phyloP scores from a whole-genome alignment of 2,113 vertebrate genomes.

The Acanthochromis polyacanthus region DNA sequence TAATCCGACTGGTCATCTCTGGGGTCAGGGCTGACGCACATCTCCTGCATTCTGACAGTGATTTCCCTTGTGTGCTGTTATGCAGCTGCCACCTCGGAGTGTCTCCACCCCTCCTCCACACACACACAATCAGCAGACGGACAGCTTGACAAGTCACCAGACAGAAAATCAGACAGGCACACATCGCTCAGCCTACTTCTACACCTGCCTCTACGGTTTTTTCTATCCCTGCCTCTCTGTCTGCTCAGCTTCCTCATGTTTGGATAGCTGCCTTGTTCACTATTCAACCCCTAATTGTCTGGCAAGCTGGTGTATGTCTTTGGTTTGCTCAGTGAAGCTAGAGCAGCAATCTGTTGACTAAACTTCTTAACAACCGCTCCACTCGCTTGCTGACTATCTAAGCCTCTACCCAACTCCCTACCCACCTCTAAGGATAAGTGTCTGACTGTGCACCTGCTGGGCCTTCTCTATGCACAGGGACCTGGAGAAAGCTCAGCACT shows the following conservation, averaged over 20 bases:
- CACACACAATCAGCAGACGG: slow-evolving; percentile 36
- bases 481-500: slow-evolving; percentile 41
- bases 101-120: slow-evolving; percentile 10
- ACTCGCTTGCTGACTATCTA: slow-evolving; percentile 32
- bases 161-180: slow-evolving; percentile 13
- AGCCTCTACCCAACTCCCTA: slow-evolving; percentile 16
- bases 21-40: slow-evolving; percentile 68
- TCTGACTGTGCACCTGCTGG: slow-evolving; percentile 47
- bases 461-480: slow-evolving; percentile 25
- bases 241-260: slow-evolving; percentile 28
- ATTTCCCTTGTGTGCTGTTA: slow-evolving; percentile 71
- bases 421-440: slow-evolving; percentile 36
- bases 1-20: slow-evolving; percentile 73
- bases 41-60: slow-evolving; percentile 70
- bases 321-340: slow-evolving; percentile 21
- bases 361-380: slow-evolving; percentile 23
- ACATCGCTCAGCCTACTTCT: slow-evolving; percentile 25
- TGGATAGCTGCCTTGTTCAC: slow-evolving; percentile 23
- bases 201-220: slow-evolving; percentile 37
- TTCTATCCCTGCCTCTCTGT: not conserved
- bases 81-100: slow-evolving; percentile 56
- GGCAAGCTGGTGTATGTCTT: slow-evolving; percentile 8
- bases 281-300: slow-evolving; percentile 43
- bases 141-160: slow-evolving; percentile 35
- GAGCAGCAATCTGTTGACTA: slow-evolving; percentile 13